Percentiles rank a stretch among this genome's conserved stretches.
These are phyloP conservation scores for Indicator maculatus DNA, from an alignment of 2,113 vertebrate species.

Conservation along the genomic window DNA sequence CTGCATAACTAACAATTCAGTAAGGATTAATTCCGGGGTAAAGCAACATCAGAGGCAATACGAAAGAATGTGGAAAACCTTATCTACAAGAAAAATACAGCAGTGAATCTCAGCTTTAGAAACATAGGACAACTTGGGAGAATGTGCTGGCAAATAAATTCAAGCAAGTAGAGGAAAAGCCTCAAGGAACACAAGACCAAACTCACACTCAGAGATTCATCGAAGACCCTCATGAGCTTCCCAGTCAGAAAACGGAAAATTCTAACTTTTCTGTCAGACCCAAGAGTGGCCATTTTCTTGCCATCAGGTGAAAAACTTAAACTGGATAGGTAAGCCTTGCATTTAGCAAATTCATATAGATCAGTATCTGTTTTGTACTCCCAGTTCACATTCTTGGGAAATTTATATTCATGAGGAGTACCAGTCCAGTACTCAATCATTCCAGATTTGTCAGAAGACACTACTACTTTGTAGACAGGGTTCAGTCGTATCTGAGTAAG, in stretches of 20 bases:
- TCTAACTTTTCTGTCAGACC: conserved; percentile 93
- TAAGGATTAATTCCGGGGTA: background rate
- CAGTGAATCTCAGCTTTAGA: background rate
- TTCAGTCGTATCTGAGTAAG: conserved; percentile 93
- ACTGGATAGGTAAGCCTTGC: conserved; percentile 91
- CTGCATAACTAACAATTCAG: background rate
- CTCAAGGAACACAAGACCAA: background rate
- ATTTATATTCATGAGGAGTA: conserved; percentile 89
- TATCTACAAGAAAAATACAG: background rate
- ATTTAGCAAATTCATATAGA: conserved; percentile 96
- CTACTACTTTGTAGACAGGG: conserved; percentile 85
- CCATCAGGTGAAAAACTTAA: conserved; percentile 92
- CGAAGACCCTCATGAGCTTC: conserved; percentile 95
- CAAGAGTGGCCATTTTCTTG: conserved; percentile 96
- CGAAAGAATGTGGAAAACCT: background rate
- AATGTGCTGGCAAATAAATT: background rate
- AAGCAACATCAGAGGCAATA: background rate
- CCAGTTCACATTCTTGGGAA: conserved; percentile 92
- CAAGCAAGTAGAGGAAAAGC: background rate
- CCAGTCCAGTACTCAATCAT: conserved; percentile 99
- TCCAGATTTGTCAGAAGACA: conserved; percentile 93
- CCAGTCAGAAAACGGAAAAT: conserved; percentile 96
- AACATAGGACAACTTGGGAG: background rate
- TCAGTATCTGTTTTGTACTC: conserved; percentile 98
- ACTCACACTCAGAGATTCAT: conserved; percentile 94